Base-by-base conservation (phyloP, 1,140 invertebrate genomes). In the Tenebrio molitor region DNA sequence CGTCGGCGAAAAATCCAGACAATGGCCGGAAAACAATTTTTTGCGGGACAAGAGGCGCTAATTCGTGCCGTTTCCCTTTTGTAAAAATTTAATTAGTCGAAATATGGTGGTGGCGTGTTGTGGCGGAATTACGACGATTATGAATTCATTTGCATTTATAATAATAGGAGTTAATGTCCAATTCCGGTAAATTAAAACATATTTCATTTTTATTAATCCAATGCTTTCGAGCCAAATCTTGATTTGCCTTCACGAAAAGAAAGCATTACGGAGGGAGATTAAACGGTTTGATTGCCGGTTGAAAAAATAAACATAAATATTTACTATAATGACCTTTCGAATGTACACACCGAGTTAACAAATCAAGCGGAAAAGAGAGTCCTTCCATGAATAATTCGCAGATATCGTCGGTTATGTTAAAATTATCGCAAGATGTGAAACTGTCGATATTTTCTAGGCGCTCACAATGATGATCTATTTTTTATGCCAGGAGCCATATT, bases 111-210 rank as follows among this genome's bases (percentile, higher is more conserved):
- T 58, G 12, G 25, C 50, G 23, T 58, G 50, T 58, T 25, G 50
- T 58, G 50, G 50, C 15, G 23, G 16, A 58, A 58, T 58, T 58
- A 34, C 50, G 50, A 29, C 21, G 29, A 17, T 58, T 58, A 58
- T 25, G 50, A 58, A 58, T 58, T 58, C 50, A 58, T 58, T 58
- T 58, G 50, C 50, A 58, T 58, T 58, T 58, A 58, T 58, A 58
- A 58, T 58, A 29, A 58, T 29, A 34, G 23, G 50, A 58, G 23
- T 58, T 58, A 58, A 58, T 58, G 50, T 58, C 50, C 12, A 58
- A 58, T 58, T 58, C 50, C 50, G 50, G 50, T 58, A 33, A 58
- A 58, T 58, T 58, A 58, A 58, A 58, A 58, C 50, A 58, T 58
- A 58, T 58, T 58, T 58, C 50, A 58, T 33, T 58, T 58, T 58